Evolutionary conservation across 2,888 invertebrate species (phyloP).

Genomic region (Acronicta alni): DNA sequence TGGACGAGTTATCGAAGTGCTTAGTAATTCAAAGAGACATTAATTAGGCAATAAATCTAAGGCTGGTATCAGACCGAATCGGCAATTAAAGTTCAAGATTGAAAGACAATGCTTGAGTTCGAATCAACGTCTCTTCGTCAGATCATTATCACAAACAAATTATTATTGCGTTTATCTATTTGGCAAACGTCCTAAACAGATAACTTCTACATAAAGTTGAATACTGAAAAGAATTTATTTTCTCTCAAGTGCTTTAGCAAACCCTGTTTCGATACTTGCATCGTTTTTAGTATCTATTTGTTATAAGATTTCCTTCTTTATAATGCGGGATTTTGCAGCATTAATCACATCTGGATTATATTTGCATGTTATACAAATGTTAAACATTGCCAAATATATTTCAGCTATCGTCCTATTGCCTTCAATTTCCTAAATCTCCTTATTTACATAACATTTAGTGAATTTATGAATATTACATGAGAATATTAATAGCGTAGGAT

Average conservation of each 20-base stretch:
- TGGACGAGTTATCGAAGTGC: constrained; percentile 9
- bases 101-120: constrained; percentile 45
- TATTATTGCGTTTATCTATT: constrained; percentile 53
- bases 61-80: constrained; percentile 53
- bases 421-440: constrained; percentile 68
- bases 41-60: constrained; percentile 59
- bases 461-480: constrained; percentile 75
- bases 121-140: constrained; percentile 42
- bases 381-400: constrained; percentile 63
- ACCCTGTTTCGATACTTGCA: not conserved
- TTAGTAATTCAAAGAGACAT: constrained; percentile 48
- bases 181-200: constrained; percentile 49
- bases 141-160: constrained; percentile 60
- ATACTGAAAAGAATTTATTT: not conserved
- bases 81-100: constrained; percentile 65
- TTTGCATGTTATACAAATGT: constrained; percentile 55
- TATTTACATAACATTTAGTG: constrained; percentile 78
- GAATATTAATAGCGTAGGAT: constrained; percentile 53
- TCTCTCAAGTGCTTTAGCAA: not conserved
- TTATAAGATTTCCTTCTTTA: constrained; percentile 1
- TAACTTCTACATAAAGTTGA: constrained; percentile 10
- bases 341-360: constrained; percentile 42
- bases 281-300: not conserved
- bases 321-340: constrained; percentile 12
- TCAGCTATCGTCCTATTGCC: constrained; percentile 63